A percentile compares a stretch with the other conserved stretches of the same genome.
Evolutionary conservation across 2,113 vertebrate genomes (phyloP).

Genomic region (Capreolus pygargus): DNA sequence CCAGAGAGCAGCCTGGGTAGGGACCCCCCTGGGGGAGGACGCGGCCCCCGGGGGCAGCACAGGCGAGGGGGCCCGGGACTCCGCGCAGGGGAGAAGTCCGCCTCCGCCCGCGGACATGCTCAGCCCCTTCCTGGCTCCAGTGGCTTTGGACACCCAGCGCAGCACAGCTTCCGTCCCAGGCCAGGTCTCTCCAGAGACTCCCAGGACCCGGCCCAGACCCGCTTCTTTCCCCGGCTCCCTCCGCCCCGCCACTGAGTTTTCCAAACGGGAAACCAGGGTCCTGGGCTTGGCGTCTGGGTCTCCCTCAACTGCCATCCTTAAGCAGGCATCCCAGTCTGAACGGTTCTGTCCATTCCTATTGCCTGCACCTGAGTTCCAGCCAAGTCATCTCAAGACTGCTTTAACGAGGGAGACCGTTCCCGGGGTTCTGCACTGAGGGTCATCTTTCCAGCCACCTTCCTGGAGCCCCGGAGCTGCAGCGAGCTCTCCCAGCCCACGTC

Average conservation of each 20-base stretch:
- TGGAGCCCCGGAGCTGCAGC: background rate
- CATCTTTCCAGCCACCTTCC: background rate
- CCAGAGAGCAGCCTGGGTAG: background rate
- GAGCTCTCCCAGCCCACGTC: background rate
- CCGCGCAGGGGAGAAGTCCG: too few relatives aligned
- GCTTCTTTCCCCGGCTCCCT: background rate
- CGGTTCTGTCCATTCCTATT: background rate
- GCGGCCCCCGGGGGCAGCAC: background rate
- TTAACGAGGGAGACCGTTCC: background rate
- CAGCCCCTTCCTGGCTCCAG: background rate
- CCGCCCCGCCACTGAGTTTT: background rate
- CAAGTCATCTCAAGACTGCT: background rate
- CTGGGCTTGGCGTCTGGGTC: background rate
- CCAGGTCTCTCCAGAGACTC: background rate
- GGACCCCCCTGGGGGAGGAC: background rate
- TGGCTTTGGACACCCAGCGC: background rate
- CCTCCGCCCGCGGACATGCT: background rate
- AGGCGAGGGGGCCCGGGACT: background rate
- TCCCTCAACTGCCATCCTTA: background rate
- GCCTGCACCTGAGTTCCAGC: background rate
- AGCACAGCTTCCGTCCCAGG: background rate
- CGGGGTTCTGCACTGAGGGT: background rate
- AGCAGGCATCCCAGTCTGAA: background rate
- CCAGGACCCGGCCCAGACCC: background rate
- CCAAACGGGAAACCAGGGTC: background rate